Conservation (phyloP, 2,797 vertebrate genomes). For the Amazona finschi region DNA sequence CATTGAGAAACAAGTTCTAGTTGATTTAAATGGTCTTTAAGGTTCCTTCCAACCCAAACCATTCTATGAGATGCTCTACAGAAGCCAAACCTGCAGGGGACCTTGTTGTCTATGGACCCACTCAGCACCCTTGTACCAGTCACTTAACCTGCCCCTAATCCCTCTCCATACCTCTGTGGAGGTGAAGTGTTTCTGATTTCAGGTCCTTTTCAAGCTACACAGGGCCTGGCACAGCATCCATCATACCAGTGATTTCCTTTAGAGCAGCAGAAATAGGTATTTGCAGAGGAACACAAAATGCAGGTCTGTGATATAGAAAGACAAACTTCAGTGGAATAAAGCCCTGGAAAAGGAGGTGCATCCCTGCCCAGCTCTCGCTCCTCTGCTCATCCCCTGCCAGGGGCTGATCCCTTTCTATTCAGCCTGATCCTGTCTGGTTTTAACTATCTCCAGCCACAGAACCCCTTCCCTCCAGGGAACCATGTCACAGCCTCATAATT, state of each 20-base stretch:
- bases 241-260: background rate
- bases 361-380: background rate
- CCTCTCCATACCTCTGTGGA: fast-evolving
- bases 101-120: fast-evolving
- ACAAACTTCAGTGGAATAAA: background rate
- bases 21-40: background rate
- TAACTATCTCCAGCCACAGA: constrained; percentile 48
- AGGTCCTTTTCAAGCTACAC: background rate
- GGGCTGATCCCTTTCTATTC: constrained; percentile 38
- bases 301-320: background rate
- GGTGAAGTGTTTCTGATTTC: background rate
- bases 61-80: background rate
- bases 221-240: background rate
- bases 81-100: background rate
- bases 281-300: background rate
- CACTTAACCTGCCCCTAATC: too few relatives aligned
- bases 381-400: background rate
- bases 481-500: constrained; percentile 26
- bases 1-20: background rate
- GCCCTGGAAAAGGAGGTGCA: background rate
- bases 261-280: background rate
- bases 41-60: background rate
- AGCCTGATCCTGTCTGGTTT: constrained; percentile 50
- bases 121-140: background rate
- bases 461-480: constrained; percentile 42